phyloP scores from a whole-genome alignment of 1,140 invertebrate genomes.

The Penaeus vannamei region DNA sequence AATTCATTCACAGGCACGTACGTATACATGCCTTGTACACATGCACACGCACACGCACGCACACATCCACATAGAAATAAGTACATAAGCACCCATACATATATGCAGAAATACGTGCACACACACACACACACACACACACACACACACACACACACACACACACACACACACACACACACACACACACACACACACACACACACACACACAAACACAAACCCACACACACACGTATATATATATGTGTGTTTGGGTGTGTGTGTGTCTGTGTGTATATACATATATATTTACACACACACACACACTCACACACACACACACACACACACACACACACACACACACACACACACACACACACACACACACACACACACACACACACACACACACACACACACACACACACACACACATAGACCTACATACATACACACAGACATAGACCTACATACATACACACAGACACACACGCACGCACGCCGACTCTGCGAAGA shows the following conservation, averaged over 20 bases:
- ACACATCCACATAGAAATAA: too few relatives aligned
- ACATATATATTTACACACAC: constrained; percentile 23
- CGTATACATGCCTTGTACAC: too few relatives aligned
- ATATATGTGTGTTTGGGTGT: background rate
- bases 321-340: too few relatives aligned
- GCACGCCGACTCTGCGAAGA: too few relatives aligned
- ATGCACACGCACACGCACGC: too few relatives aligned
- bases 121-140: background rate
- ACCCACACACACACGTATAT: background rate
- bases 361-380: background rate
- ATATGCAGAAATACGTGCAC: background rate
- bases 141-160: background rate
- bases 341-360: background rate
- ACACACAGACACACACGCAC: background rate
- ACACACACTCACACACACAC: constrained; percentile 1
- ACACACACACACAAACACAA: background rate
- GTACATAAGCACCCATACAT: background rate
- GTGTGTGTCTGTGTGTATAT: background rate
- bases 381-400: background rate
- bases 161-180: background rate
- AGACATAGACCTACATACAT: background rate
- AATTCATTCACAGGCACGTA: too few relatives aligned
- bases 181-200: background rate
- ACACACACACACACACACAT: background rate
- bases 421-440: background rate